Evolutionary conservation across 2,888 invertebrate genomes (phyloP).

Genomic region (Phorcus lineatus): DNA sequence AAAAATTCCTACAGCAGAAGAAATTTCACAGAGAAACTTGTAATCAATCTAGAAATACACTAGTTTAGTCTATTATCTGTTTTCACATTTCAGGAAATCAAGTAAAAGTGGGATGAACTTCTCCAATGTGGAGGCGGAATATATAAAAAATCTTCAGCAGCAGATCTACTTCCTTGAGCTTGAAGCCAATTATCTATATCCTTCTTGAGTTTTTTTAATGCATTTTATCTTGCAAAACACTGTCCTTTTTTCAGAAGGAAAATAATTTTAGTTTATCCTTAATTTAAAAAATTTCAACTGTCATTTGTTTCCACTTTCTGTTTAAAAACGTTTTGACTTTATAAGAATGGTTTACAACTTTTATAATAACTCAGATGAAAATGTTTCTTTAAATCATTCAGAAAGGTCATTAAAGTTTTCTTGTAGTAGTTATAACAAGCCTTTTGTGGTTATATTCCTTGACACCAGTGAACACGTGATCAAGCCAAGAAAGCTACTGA

Average conservation of each 20-base stretch:
- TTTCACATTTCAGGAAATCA: constrained; percentile 29
- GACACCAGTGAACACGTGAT: constrained; percentile 63
- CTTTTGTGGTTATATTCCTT: constrained; percentile 38
- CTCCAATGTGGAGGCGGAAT: constrained; percentile 71
- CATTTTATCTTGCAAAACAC: too few species aligned
- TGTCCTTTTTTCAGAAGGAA: too few species aligned
- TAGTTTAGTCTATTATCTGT: too few species aligned
- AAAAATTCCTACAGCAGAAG: too few species aligned
- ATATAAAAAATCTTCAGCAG: constrained; percentile 75
- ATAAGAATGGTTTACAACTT: too few species aligned
- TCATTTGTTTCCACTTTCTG: too few species aligned
- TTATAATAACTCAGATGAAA: too few species aligned
- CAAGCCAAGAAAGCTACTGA: constrained; percentile 73
- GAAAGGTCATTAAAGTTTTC: too few species aligned
- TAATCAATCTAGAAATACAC: background rate
- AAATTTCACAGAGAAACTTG: background rate
- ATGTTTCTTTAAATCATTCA: too few species aligned
- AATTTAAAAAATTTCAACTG: too few species aligned
- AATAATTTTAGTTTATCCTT: too few species aligned
- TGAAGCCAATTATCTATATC: constrained; percentile 75
- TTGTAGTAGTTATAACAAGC: background rate
- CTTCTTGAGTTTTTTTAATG: constrained; percentile 32
- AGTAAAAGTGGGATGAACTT: constrained; percentile 37
- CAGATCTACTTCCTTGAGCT: constrained; percentile 75
- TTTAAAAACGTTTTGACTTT: too few species aligned